Evolutionary conservation across 2,797 vertebrate species (phyloP), one percentile per base, ranked within the genome.

Genomic region (Ambastaia sidthimunki): DNA sequence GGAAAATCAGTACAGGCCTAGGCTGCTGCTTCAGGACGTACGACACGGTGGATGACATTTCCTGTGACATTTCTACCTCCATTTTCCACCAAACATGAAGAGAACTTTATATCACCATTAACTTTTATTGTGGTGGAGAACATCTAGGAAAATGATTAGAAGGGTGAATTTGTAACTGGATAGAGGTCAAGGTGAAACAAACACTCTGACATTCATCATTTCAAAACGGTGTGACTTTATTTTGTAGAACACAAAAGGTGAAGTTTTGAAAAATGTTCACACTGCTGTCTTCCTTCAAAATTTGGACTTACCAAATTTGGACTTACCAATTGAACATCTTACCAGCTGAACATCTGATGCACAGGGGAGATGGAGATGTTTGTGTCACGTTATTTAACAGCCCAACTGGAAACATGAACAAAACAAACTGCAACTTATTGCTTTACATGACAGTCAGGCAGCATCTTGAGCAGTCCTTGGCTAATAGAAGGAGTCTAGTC

Each of bases 1-100:
- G 18, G 47, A 25, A 50, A 54, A 48, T 59, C 18, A 3, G 25
- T 67, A 28, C 52, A 3, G 44, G 66, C 54, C 10, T 3, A 25
- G 25, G 9, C 48, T 76, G 25, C 3, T 28, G 57, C 48, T 65
- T 65, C 78, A 23, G 62, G 23, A 83, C 16, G 16, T 41, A 59
- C 63, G 70, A 66, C 55, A 34, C 18, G 76, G 34, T 74, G 21
- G 50, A 74, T 85, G 83, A 82, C 83, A 86, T 85, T 85, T 85
- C 28, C 52, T 65, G 41, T 66, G 82, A 76, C 82, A 79, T 85
- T 84, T 69, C 48, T 57, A 70, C 65, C 59, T 81, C 47, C 15
- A 75, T 80, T 79, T 75, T 57, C 9, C 41, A 16, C 48, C 25
- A 34, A 74, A 66, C 5, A 62, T 18, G 28, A 77, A 16, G 1